Evolutionary conservation across 2,113 vertebrate species (phyloP).

Genomic region (Charina bottae): DNA sequence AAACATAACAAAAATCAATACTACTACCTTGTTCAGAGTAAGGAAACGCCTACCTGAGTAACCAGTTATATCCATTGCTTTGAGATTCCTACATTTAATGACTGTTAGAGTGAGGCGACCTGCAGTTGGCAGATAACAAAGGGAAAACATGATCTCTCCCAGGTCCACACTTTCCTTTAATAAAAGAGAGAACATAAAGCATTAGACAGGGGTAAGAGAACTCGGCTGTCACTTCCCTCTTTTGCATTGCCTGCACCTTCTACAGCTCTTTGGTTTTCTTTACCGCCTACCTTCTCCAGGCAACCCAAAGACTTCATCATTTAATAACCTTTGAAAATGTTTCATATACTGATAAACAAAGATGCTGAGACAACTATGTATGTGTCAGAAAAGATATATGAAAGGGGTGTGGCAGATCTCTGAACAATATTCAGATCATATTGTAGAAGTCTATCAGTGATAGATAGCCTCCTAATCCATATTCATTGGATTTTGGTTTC

Average conservation of each 20-base stretch:
- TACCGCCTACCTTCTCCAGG: background rate
- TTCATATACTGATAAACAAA: background rate
- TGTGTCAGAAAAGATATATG: background rate
- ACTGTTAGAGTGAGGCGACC: slow-evolving; percentile 96
- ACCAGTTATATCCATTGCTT: slow-evolving; percentile 99
- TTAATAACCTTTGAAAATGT: background rate
- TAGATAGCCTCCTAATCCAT: background rate
- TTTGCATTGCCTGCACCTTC: background rate
- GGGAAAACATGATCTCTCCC: slow-evolving; percentile 99
- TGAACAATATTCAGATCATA: background rate
- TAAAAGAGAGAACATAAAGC: slow-evolving; percentile 66
- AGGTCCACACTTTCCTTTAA: slow-evolving; percentile 96
- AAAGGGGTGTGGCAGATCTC: background rate
- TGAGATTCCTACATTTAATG: slow-evolving; percentile 98
- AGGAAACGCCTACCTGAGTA: slow-evolving; percentile 85
- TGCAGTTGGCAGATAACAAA: slow-evolving; percentile 97
- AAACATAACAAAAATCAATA: background rate
- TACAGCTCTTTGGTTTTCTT: background rate
- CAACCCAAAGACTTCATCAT: background rate
- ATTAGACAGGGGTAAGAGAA: background rate
- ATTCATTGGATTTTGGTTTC: background rate
- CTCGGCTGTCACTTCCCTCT: background rate
- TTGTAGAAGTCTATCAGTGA: background rate
- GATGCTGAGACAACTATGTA: background rate
- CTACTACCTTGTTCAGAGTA: rapidly evolving